Evolutionary conservation across 2,113 vertebrate species (phyloP).

Genomic region (Climacteris rufus): DNA sequence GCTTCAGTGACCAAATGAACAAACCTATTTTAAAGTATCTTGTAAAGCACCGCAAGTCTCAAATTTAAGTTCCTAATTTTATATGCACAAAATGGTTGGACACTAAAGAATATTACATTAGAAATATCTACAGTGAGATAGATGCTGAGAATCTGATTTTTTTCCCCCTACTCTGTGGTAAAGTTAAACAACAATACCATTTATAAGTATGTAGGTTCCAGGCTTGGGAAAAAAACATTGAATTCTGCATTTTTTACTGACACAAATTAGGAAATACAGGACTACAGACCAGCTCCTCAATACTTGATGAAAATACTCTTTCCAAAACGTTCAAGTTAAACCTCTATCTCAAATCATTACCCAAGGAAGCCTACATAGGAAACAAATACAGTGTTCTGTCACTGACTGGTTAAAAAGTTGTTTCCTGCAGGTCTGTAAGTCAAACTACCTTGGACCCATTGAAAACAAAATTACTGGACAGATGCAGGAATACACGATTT

Average conservation of each 20-base stretch:
- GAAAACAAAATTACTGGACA: not conserved
- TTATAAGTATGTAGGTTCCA: not conserved
- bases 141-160: not conserved
- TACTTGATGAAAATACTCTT: not conserved
- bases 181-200: not conserved
- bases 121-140: not conserved
- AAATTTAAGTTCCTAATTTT: not conserved
- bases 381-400: not conserved
- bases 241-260: not conserved
- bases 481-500: not conserved
- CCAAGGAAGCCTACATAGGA: not conserved
- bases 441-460: not conserved
- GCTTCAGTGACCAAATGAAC: not conserved
- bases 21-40: not conserved
- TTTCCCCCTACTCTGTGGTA: no score
- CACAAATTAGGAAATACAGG: not conserved
- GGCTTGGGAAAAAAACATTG: not conserved
- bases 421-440: not conserved
- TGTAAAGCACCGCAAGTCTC: not conserved
- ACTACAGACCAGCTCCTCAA: not conserved
- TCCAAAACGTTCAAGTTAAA: not conserved
- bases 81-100: not conserved
- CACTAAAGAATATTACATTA: not conserved
- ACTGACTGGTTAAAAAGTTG: not conserved
- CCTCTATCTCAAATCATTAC: not conserved